Conservation (phyloP, 2,888 invertebrate genomes). For the Chrysomela aeneicollis region DNA sequence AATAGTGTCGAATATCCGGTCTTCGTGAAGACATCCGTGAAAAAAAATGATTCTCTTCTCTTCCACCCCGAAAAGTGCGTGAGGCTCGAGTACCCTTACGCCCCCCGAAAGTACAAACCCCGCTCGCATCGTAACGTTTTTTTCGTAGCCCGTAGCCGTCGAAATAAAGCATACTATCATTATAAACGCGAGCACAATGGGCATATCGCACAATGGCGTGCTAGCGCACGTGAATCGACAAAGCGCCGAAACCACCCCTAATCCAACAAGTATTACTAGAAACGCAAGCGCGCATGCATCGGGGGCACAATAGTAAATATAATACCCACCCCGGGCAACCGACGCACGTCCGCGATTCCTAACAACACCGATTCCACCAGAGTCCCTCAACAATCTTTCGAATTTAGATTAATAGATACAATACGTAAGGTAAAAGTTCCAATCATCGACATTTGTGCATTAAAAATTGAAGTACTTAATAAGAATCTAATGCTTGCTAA, state of each 20-base stretch:
- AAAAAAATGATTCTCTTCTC: no score
- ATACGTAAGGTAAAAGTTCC: no score
- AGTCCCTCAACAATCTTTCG: not conserved
- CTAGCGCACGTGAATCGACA: constrained; percentile 59
- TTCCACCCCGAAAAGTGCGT: not conserved
- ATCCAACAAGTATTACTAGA: constrained; percentile 62
- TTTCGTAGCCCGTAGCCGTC: constrained; percentile 29
- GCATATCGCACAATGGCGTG: constrained; percentile 53
- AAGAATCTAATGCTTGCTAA: no score
- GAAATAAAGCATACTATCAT: constrained; percentile 57
- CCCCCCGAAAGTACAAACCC: not conserved
- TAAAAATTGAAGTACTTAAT: no score
- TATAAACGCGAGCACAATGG: constrained; percentile 56
- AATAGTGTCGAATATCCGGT: no score
- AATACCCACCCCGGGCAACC: not conserved
- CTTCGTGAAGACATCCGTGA: no score
- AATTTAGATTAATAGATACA: no score
- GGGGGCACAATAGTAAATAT: not conserved
- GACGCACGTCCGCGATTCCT: constrained; percentile 9
- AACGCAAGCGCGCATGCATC: constrained; percentile 50
- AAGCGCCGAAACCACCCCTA: constrained; percentile 60
- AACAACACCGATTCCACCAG: not conserved
- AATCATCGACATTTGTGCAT: no score
- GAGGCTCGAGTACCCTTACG: not conserved
- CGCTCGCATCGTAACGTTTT: not conserved